phyloP scores from a whole-genome alignment of 2,888 invertebrate species.

The Parthenolecanium corni region DNA sequence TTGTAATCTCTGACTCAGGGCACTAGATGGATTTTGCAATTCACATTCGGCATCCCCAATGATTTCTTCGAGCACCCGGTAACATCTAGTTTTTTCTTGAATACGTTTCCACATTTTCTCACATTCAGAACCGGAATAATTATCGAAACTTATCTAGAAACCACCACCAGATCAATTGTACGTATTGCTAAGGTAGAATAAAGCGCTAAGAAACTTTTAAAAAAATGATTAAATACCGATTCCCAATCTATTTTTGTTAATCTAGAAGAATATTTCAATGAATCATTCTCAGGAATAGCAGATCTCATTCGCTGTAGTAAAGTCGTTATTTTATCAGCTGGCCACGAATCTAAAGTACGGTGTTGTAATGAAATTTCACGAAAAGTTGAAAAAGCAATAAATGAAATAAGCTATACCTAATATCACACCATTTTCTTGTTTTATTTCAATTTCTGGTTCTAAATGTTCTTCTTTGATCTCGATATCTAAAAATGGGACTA shows the following conservation, averaged over 20 bases:
- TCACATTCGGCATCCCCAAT: slow-evolving; percentile 24
- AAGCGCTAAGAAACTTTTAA: neutral
- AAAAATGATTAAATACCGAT: neutral
- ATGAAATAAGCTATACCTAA: neutral
- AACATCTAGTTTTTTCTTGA: slow-evolving; percentile 28
- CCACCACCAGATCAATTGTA: neutral
- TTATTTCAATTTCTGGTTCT: neutral
- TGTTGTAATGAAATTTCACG: no score
- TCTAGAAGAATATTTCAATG: slow-evolving; percentile 19
- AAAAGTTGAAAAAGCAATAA: neutral
- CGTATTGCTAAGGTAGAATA: neutral
- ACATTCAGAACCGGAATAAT: slow-evolving; percentile 28
- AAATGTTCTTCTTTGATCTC: neutral
- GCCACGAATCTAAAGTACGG: slow-evolving; percentile 15
- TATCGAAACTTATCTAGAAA: slow-evolving; percentile 27
- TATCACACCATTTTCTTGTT: neutral
- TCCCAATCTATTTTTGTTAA: slow-evolving; percentile 29
- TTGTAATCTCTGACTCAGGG: neutral
- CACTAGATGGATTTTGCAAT: neutral
- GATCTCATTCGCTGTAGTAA: slow-evolving; percentile 37
- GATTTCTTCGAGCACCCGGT: slow-evolving; percentile 28
- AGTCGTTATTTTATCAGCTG: slow-evolving; percentile 35
- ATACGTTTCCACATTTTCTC: slow-evolving; percentile 29
- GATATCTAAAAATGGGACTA: neutral
- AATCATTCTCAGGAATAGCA: slow-evolving; percentile 34